Conservation (phyloP, 2,113 vertebrate genomes). For the Mustela lutreola region DNA sequence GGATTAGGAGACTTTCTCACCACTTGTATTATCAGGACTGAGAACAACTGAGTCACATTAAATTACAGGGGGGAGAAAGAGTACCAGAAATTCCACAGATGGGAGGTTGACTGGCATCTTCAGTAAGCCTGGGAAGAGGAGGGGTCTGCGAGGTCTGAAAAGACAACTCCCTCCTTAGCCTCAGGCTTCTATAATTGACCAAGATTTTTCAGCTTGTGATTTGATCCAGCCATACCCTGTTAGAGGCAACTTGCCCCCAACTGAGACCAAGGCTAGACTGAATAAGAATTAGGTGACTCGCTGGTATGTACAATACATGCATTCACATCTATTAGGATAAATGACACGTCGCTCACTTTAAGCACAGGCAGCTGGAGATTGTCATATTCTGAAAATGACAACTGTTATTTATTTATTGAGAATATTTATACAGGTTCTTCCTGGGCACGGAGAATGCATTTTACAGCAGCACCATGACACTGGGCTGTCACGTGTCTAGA, state of each 20-base stretch:
- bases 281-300: constrained; percentile 90
- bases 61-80: constrained; percentile 90
- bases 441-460: constrained; percentile 85
- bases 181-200: constrained; percentile 90
- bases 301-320: constrained; percentile 85
- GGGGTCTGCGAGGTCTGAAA: constrained; percentile 78
- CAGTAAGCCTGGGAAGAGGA: constrained; percentile 84
- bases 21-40: constrained; percentile 87
- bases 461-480: constrained; percentile 81
- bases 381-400: constrained; percentile 92
- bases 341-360: constrained; percentile 89
- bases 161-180: constrained; percentile 87
- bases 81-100: constrained; percentile 90
- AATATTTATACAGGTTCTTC: constrained; percentile 90
- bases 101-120: constrained; percentile 85
- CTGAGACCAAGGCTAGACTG: constrained; percentile 89
- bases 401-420: constrained; percentile 93
- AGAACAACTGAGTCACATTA: constrained; percentile 88
- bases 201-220: constrained; percentile 90
- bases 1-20: constrained; percentile 91
- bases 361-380: constrained; percentile 90
- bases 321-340: constrained; percentile 91
- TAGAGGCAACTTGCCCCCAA: constrained; percentile 89
- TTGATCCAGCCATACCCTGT: constrained; percentile 91
- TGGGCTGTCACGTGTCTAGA: constrained; percentile 63